Evolutionary conservation across 2,888 invertebrate species (phyloP).

Genomic region (Erebia epiphron): DNA sequence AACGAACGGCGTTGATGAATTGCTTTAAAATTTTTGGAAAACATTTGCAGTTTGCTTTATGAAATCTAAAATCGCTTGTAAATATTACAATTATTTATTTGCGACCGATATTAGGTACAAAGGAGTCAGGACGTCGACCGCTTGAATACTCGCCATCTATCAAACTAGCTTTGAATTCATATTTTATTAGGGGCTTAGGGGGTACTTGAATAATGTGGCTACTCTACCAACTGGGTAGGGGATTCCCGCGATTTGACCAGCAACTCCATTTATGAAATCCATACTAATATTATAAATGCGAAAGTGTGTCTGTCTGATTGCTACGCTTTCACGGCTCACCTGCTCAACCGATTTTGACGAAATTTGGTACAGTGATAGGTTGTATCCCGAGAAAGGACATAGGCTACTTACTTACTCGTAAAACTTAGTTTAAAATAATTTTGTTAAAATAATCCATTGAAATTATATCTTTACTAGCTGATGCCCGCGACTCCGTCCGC

Average conservation of each 20-base stretch:
- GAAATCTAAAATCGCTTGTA: no score
- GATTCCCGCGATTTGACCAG: neutral
- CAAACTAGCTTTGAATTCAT: conserved; percentile 31
- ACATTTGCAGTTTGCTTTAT: neutral
- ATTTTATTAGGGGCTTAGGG: conserved; percentile 37
- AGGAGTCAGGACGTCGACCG: neutral
- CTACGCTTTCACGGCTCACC: no score
- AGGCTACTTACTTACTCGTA: no score
- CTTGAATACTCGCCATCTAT: conserved; percentile 22
- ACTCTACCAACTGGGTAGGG: neutral
- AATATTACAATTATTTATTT: neutral
- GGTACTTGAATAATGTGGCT: conserved; percentile 33
- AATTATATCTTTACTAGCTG: no score
- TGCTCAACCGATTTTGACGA: no score
- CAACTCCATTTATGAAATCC: neutral
- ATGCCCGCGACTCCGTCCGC: no score
- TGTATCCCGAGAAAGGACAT: no score
- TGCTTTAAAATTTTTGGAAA: conserved; percentile 13
- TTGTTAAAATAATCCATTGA: no score
- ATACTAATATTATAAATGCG: no score
- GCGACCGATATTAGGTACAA: neutral
- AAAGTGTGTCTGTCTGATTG: no score
- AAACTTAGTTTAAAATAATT: no score
- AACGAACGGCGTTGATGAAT: conserved; percentile 30
- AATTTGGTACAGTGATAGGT: no score